Percentiles rank a stretch among this genome's conserved stretches.
These are phyloP conservation scores for Plutomurus gul DNA, from an alignment of 1,140 invertebrate species.

Conservation along the genomic window DNA sequence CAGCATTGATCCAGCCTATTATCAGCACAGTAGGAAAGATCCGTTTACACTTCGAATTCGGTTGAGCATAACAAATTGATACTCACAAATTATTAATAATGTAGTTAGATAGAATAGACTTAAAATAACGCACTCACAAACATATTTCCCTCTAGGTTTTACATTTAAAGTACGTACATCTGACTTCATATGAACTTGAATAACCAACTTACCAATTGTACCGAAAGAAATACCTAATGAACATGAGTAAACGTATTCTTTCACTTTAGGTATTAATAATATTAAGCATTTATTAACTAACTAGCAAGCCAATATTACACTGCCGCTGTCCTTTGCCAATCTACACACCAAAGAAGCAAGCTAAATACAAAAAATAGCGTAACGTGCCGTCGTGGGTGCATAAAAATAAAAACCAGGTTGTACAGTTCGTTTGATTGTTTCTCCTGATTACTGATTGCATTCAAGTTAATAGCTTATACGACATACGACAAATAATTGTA, in stretches of 20 bases:
- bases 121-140: background rate
- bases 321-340: background rate
- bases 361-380: too few species aligned
- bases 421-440: too few species aligned
- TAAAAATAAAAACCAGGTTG: too few species aligned
- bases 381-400: too few species aligned
- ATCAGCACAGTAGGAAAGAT: slow-evolving; percentile 57
- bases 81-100: slow-evolving; percentile 19
- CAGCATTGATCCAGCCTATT: slow-evolving; percentile 55
- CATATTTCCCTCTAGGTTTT: background rate
- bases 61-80: slow-evolving; percentile 58
- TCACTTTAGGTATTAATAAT: background rate
- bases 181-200: too few species aligned
- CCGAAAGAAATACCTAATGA: too few species aligned
- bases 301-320: background rate
- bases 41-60: slow-evolving; percentile 62
- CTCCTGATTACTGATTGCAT: too few species aligned
- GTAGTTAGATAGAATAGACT: background rate
- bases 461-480: too few species aligned
- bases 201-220: too few species aligned
- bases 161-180: background rate
- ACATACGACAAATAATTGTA: too few species aligned
- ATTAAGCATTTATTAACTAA: too few species aligned
- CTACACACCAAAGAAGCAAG: background rate
- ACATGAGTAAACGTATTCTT: background rate